A percentile compares a stretch with the other conserved stretches of the same genome.
Conservation (phyloP, 2,113 vertebrate genomes). For the Arizona elegans region DNA sequence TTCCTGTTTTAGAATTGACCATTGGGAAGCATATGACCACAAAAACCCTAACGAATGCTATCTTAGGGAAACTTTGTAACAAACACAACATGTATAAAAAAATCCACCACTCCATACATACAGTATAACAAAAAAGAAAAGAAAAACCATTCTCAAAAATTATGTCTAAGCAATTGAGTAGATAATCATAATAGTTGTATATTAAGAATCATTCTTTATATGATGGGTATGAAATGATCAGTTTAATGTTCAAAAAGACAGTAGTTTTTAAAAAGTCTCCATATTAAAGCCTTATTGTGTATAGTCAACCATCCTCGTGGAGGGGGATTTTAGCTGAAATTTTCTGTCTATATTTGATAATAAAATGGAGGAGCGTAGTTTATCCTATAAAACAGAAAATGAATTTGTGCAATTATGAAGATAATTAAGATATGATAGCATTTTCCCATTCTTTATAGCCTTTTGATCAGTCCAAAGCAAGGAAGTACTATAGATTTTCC, state of each 20-base stretch:
- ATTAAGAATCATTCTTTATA: neutral
- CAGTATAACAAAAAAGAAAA: no score
- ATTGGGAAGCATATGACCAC: neutral
- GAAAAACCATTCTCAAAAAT: no score
- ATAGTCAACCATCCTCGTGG: neutral
- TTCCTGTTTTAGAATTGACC: neutral
- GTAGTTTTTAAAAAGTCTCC: neutral
- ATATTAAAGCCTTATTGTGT: neutral
- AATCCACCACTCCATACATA: no score
- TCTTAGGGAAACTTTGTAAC: no score
- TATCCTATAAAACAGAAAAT: neutral
- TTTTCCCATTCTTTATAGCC: conserved; percentile 5
- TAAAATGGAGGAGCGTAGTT: neutral
- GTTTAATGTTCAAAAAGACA: neutral
- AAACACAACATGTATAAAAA: no score
- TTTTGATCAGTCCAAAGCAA: neutral
- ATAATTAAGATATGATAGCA: neutral
- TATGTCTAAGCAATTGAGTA: neutral
- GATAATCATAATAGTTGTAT: neutral
- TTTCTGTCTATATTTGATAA: neutral
- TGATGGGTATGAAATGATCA: neutral
- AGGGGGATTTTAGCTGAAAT: neutral
- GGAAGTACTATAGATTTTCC: neutral
- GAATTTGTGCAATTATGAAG: neutral
- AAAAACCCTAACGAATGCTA: neutral